A percentile compares a stretch with the other conserved stretches of the same genome.
phyloP scores from a whole-genome alignment of 2,888 invertebrate species.

The Mythimna loreyi region DNA sequence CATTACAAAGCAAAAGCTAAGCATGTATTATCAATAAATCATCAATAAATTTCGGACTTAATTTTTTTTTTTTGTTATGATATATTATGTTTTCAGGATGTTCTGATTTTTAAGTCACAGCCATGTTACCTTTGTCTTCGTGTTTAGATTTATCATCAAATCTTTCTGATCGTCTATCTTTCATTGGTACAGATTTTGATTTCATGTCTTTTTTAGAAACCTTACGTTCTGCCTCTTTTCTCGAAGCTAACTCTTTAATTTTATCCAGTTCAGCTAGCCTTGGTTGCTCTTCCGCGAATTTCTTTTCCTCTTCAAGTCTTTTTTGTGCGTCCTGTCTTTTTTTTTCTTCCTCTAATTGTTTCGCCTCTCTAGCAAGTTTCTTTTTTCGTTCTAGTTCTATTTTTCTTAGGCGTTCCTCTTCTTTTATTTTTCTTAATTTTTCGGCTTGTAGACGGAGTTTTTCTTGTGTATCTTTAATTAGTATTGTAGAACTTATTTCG shows the following conservation, averaged over 20 bases:
- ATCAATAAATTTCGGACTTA: not conserved
- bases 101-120: not conserved
- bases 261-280: not conserved
- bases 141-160: not conserved
- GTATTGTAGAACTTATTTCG: slow-evolving; percentile 73
- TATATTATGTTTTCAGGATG: too few relatives aligned
- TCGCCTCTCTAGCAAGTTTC: slow-evolving; percentile 42
- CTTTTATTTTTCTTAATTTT: slow-evolving; percentile 14
- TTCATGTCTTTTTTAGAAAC: not conserved
- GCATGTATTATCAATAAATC: too few relatives aligned
- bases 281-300: not conserved
- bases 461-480: slow-evolving; percentile 75
- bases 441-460: slow-evolving; percentile 36
- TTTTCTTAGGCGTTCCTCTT: slow-evolving; percentile 52
- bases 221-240: not conserved
- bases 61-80: not conserved
- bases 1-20: not conserved
- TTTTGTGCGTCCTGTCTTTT: slow-evolving; percentile 5
- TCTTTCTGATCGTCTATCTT: not conserved
- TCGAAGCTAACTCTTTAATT: too few relatives aligned
- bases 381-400: slow-evolving; percentile 35
- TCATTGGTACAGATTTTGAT: not conserved
- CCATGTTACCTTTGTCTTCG: not conserved
- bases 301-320: slow-evolving; percentile 11
- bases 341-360: slow-evolving; percentile 35